phyloP scores from a whole-genome alignment of 2,797 vertebrate species.

The Notolepis coatsorum region DNA sequence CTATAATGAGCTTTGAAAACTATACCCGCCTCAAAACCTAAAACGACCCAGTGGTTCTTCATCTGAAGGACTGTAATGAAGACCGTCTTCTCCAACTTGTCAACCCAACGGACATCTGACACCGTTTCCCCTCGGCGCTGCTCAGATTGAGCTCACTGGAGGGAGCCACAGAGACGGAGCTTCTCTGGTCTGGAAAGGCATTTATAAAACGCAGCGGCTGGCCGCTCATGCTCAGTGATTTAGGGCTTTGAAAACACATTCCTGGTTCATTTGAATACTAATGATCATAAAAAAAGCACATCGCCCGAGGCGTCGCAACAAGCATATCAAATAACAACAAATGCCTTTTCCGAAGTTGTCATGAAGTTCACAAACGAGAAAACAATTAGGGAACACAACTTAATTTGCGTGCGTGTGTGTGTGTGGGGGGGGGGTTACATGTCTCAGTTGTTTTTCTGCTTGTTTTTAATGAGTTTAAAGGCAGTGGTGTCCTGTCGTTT shows the following conservation, averaged over 20 bases:
- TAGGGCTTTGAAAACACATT: conserved; percentile 85
- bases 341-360: conserved; percentile 81
- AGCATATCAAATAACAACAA: conserved; percentile 82
- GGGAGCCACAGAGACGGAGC: conserved; percentile 69
- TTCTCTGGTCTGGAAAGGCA: conserved; percentile 83
- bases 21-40: no score
- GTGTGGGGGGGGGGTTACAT: no score
- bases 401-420: conserved; percentile 83
- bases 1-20: no score
- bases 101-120: conserved; percentile 58
- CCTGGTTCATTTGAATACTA: conserved; percentile 87
- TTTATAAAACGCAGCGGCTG: conserved; percentile 85
- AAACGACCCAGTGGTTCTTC: no score
- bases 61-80: conserved; percentile 31
- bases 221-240: conserved; percentile 85
- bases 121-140: conserved; percentile 72
- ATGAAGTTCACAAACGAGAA: conserved; percentile 77
- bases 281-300: conserved; percentile 86
- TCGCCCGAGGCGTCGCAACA: conserved; percentile 73
- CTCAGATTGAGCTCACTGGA: conserved; percentile 76
- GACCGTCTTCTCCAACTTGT: conserved; percentile 62
- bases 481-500: conserved; percentile 67
- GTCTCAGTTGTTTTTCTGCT: conserved; percentile 70
- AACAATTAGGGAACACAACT: conserved; percentile 82
- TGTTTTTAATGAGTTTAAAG: conserved; percentile 83